Conservation (phyloP, 2,797 vertebrate species). For the Sebastes kiyomatsui region DNA sequence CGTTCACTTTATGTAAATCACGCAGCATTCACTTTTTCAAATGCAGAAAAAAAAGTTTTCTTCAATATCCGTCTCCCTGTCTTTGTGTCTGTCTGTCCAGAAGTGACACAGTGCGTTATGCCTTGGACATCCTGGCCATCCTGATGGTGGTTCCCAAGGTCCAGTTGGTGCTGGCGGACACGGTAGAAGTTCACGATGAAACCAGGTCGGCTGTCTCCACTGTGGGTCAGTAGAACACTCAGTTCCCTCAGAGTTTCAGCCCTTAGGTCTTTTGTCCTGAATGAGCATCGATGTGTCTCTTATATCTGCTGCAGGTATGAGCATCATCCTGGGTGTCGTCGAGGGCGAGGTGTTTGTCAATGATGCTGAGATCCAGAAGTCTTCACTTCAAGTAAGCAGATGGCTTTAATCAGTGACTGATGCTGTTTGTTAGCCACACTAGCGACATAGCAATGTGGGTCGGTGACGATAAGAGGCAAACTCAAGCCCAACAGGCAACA, state of each 20-base stretch:
- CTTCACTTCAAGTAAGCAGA: conserved; percentile 86
- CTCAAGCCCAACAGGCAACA: no score
- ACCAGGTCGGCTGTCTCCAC: conserved; percentile 88
- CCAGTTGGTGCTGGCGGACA: conserved; percentile 90
- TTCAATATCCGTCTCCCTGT: neutral
- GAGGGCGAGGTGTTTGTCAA: conserved; percentile 96
- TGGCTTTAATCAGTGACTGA: no score
- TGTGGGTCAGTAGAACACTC: conserved; percentile 85
- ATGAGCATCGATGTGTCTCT: neutral
- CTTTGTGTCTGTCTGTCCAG: conserved; percentile 62
- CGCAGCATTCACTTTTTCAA: neutral
- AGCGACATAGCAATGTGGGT: neutral
- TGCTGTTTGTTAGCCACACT: neutral
- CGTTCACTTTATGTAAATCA: neutral
- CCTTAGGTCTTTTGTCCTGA: neutral
- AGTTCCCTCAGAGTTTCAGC: neutral
- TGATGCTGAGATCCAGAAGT: conserved; percentile 97
- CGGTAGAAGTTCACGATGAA: conserved; percentile 92
- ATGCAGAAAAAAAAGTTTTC: neutral
- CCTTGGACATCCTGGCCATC: conserved; percentile 93
- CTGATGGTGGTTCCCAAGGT: conserved; percentile 94
- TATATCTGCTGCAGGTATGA: conserved; percentile 85
- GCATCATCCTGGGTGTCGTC: conserved; percentile 94
- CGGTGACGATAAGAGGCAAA: accelerated
- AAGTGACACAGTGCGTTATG: conserved; percentile 94